Percentiles rank a stretch among this genome's conserved stretches.
These are phyloP conservation scores for Triplophysa yarkandensis DNA, from an alignment of 2,797 vertebrate genomes.

Conservation along the genomic window DNA sequence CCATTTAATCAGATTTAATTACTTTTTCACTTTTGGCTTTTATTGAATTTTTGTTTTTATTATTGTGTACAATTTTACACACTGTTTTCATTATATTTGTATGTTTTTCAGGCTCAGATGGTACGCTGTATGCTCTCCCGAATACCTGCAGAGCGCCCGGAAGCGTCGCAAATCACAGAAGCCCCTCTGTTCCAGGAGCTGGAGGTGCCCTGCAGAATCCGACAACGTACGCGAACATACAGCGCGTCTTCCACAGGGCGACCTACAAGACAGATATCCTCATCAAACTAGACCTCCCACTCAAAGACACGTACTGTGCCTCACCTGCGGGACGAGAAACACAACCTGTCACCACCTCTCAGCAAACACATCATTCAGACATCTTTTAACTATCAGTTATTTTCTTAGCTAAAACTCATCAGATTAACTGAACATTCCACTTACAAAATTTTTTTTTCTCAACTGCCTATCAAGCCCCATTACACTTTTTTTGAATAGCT, in stretches of 20 bases:
- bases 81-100: constrained; percentile 9
- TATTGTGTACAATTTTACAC: background rate
- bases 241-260: constrained; percentile 86
- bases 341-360: constrained; percentile 39
- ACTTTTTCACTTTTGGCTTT: background rate
- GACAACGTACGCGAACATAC: constrained; percentile 93
- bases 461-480: background rate
- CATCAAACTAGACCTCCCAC: constrained; percentile 60
- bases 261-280: constrained; percentile 62
- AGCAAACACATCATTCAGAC: constrained; percentile 6
- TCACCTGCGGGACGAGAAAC: constrained; percentile 28
- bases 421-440: background rate
- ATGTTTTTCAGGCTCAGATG: constrained; percentile 77
- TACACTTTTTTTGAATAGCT: background rate
- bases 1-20: background rate
- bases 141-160: constrained; percentile 85
- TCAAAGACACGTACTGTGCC: constrained; percentile 38
- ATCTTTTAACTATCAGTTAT: background rate
- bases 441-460: constrained; percentile 1
- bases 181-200: constrained; percentile 89
- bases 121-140: constrained; percentile 94
- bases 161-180: constrained; percentile 89
- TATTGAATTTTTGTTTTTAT: background rate
- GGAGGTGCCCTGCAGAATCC: constrained; percentile 84
- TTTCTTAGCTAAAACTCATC: background rate